phyloP scores from a whole-genome alignment of 2,888 invertebrate species.

The Rhingia campestris region DNA sequence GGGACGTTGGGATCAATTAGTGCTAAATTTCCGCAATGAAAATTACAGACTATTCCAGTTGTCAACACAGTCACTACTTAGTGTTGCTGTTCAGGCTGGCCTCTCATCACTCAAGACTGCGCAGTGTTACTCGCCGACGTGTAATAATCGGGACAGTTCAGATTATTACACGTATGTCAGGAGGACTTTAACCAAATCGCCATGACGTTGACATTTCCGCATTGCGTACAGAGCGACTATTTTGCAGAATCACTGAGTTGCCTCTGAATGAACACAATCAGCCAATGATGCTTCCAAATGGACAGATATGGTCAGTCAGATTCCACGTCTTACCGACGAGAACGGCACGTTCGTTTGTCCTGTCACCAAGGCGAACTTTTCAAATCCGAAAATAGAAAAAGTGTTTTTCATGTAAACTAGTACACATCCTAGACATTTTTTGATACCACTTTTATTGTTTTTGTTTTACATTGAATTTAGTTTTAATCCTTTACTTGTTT shows the following conservation, averaged over 20 bases:
- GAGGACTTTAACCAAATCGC: constrained; percentile 94
- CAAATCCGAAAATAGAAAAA: constrained; percentile 96
- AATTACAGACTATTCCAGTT: constrained; percentile 97
- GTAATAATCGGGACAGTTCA: constrained; percentile 94
- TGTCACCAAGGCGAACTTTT: constrained; percentile 95
- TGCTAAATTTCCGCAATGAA: constrained; percentile 95
- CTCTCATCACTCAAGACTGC: constrained; percentile 97
- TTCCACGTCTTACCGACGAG: constrained; percentile 96
- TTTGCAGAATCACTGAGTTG: constrained; percentile 94
- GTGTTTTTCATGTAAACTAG: constrained; percentile 96
- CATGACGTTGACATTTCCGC: constrained; percentile 93
- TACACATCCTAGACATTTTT: constrained; percentile 24
- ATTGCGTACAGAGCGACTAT: constrained; percentile 97
- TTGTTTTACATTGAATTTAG: constrained; percentile 43
- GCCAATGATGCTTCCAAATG: constrained; percentile 99
- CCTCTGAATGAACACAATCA: constrained; percentile 98
- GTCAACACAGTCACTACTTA: constrained; percentile 94
- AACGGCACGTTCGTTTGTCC: constrained; percentile 97
- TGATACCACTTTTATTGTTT: constrained; percentile 28
- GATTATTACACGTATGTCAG: constrained; percentile 95
- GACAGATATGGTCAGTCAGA: constrained; percentile 97
- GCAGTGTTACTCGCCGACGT: constrained; percentile 89
- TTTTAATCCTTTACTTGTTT: constrained; percentile 42
- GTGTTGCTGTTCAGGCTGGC: constrained; percentile 95
- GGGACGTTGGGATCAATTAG: constrained; percentile 91